Percentiles rank a stretch among this genome's conserved stretches.
phyloP scores from a whole-genome alignment of 2,888 invertebrate species.

The Microctonus hyperodae region DNA sequence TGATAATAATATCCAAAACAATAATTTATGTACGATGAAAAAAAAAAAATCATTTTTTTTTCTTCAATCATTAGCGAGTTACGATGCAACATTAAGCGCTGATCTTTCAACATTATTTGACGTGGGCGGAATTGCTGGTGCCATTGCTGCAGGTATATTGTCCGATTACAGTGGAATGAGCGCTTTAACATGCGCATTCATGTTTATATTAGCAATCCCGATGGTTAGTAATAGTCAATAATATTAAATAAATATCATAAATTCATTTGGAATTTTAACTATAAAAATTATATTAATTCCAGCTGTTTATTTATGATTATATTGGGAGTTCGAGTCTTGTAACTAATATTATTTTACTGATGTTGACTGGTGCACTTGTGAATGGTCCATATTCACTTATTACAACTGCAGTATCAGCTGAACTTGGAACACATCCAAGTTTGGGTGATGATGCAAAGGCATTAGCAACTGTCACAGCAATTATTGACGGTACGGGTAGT shows the following conservation, averaged over 20 bases:
- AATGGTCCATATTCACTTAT: conserved; percentile 97
- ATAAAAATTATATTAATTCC: conserved; percentile 49
- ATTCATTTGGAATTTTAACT: conserved; percentile 8
- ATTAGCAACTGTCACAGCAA: conserved; percentile 95
- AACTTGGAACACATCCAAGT: conserved; percentile 88
- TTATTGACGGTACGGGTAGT: conserved; percentile 96
- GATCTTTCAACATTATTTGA: conserved; percentile 84
- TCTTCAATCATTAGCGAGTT: conserved; percentile 66
- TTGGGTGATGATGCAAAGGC: conserved; percentile 87
- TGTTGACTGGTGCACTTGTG: conserved; percentile 82
- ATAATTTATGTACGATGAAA: conserved; percentile 3
- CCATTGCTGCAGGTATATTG: conserved; percentile 84
- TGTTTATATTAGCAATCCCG: conserved; percentile 83
- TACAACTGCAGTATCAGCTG: conserved; percentile 95
- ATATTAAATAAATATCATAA: conserved; percentile 1
- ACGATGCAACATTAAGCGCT: conserved; percentile 75
- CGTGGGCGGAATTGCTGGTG: conserved; percentile 90
- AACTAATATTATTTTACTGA: conserved; percentile 73
- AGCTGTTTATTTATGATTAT: conserved; percentile 83
- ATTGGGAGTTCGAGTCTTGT: conserved; percentile 72
- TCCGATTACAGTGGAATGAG: conserved; percentile 86
- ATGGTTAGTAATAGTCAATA: conserved; percentile 68
- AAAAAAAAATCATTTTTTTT: conserved; percentile 20
- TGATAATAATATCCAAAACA: conserved; percentile 14
- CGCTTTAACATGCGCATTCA: conserved; percentile 84